Conservation (phyloP, 2,797 vertebrate species). For the Arctocebus calabarensis region DNA sequence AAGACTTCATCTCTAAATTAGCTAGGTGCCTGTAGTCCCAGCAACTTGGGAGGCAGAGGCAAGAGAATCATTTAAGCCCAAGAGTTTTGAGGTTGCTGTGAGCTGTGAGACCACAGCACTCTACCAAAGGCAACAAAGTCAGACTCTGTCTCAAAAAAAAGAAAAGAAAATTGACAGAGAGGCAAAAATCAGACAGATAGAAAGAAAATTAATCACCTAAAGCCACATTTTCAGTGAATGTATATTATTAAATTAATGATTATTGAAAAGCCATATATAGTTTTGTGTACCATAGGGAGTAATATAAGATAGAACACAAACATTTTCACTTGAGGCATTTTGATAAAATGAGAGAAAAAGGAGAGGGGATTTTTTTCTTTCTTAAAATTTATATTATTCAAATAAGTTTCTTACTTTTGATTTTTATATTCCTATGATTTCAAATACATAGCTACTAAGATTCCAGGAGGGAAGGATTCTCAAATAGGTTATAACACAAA, state of each 20-base stretch:
- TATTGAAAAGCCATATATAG: background rate
- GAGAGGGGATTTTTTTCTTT: background rate
- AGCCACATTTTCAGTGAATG: background rate
- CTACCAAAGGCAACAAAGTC: no score
- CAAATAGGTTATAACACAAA: background rate
- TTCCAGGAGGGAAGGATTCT: background rate
- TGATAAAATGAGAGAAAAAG: background rate
- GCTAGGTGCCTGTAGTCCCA: no score
- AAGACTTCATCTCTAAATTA: no score
- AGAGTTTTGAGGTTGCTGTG: no score
- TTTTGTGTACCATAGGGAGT: background rate
- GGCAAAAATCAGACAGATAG: slow-evolving; percentile 1
- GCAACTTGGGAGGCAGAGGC: no score
- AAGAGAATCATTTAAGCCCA: no score
- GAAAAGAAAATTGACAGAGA: no score
- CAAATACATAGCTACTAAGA: background rate
- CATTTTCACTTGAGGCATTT: background rate
- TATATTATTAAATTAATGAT: background rate
- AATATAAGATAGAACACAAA: background rate
- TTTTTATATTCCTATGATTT: background rate
- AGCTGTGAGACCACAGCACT: no score
- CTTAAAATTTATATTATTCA: background rate
- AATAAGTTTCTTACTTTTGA: background rate
- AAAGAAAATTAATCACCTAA: background rate
- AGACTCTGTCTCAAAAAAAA: no score